phyloP scores from a whole-genome alignment of 2,113 vertebrate species.

The Sturnira hondurensis region DNA sequence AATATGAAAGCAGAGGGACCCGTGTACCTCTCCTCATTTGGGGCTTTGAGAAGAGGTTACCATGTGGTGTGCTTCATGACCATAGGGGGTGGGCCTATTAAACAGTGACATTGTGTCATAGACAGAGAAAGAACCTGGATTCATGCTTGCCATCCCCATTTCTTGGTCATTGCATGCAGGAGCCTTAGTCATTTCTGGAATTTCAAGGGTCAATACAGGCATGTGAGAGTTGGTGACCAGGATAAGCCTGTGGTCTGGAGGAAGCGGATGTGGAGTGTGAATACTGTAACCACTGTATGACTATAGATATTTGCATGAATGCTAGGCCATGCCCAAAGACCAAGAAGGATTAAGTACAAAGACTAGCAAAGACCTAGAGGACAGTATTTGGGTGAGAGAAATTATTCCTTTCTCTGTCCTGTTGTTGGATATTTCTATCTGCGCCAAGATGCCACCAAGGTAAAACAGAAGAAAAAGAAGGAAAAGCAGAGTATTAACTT shows the following conservation, averaged over 20 bases:
- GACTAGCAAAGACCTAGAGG: neutral
- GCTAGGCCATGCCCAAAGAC: neutral
- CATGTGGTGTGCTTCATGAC: no score
- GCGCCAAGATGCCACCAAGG: neutral
- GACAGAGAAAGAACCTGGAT: neutral
- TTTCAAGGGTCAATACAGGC: neutral
- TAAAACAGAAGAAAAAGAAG: neutral
- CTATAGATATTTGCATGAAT: neutral
- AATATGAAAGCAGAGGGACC: neutral
- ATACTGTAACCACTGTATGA: neutral
- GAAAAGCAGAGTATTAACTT: neutral
- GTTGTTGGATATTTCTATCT: neutral
- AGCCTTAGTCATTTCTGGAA: neutral
- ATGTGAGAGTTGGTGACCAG: no score
- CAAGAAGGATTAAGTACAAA: neutral
- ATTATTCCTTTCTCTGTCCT: neutral
- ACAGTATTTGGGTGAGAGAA: neutral
- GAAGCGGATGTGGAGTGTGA: neutral
- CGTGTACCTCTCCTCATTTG: no score
- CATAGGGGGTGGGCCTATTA: fast-evolving
- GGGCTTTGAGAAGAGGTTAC: neutral
- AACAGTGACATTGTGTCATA: neutral
- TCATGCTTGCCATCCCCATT: neutral
- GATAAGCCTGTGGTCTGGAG: no score
- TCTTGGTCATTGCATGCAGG: neutral